Evolutionary conservation across 2,888 invertebrate genomes (phyloP).

Genomic region (Phyllotreta striolata): DNA sequence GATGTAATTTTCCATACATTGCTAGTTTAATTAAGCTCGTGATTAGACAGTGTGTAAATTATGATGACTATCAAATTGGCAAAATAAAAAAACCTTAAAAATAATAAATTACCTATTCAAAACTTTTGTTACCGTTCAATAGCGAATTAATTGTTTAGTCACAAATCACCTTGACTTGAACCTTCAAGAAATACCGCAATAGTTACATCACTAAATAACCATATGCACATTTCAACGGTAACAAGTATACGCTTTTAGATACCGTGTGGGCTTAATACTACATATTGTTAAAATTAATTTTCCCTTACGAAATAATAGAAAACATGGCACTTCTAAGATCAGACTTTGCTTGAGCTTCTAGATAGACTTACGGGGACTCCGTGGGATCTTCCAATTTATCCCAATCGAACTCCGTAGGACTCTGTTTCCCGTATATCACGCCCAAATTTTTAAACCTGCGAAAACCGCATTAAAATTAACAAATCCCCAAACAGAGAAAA

Average conservation of each 20-base stretch:
- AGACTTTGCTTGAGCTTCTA: slow-evolving; percentile 27
- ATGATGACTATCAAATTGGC: too few relatives aligned
- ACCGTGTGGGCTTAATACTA: slow-evolving; percentile 1
- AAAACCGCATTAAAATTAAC: background rate
- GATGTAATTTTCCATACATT: too few relatives aligned
- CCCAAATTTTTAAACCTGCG: slow-evolving; percentile 82
- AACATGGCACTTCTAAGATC: slow-evolving; percentile 34
- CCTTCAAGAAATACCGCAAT: too few relatives aligned
- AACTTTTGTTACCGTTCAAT: too few relatives aligned
- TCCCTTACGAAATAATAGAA: slow-evolving; percentile 11
- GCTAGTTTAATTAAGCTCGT: too few relatives aligned
- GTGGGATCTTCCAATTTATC: slow-evolving; percentile 77
- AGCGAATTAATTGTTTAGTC: too few relatives aligned
- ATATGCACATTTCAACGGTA: too few relatives aligned
- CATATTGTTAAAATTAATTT: slow-evolving; percentile 1
- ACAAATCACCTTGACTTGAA: too few relatives aligned
- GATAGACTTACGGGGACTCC: slow-evolving; percentile 28
- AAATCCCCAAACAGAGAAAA: background rate
- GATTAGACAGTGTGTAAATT: too few relatives aligned
- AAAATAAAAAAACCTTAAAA: too few relatives aligned
- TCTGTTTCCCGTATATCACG: slow-evolving; percentile 76
- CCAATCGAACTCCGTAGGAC: slow-evolving; percentile 89
- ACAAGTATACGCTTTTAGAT: background rate
- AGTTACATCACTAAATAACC: too few relatives aligned
- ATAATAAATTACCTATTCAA: too few relatives aligned